Conservation (phyloP, 2,888 invertebrate genomes). For the Dynastes tityus region DNA sequence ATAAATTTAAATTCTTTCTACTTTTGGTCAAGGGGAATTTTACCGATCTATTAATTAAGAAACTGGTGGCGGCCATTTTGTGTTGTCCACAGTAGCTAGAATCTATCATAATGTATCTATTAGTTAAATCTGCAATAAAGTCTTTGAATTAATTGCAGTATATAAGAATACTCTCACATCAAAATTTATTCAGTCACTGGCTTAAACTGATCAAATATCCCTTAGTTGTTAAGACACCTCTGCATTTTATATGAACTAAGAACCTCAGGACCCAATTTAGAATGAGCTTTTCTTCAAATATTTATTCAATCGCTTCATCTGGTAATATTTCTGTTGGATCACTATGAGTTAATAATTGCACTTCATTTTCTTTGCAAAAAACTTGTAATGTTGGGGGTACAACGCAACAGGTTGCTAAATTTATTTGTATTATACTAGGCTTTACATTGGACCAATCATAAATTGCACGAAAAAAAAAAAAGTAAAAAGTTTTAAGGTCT, state of each 20-base stretch:
- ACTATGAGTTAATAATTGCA: constrained; percentile 95
- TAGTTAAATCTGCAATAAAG: constrained; percentile 21
- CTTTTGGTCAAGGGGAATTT: no score
- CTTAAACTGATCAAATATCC: constrained; percentile 82
- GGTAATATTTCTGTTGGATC: constrained; percentile 84
- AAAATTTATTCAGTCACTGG: constrained; percentile 55
- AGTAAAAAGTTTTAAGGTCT: no score
- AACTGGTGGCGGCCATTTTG: no score
- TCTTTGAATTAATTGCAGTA: constrained; percentile 31
- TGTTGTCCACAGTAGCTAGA: no score
- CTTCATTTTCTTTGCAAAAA: constrained; percentile 92
- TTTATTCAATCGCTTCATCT: constrained; percentile 74
- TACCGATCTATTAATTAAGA: no score
- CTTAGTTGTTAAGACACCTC: constrained; percentile 92
- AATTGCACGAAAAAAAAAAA: constrained; percentile 76
- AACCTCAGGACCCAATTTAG: constrained; percentile 89
- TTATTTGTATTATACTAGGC: constrained; percentile 94
- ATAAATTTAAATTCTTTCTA: no score
- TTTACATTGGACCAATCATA: constrained; percentile 85
- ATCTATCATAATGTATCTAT: no score
- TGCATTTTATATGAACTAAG: constrained; percentile 90
- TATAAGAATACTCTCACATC: constrained; percentile 38
- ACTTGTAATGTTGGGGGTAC: constrained; percentile 92
- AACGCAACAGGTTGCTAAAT: constrained; percentile 93
- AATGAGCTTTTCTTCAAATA: constrained; percentile 72